Evolutionary conservation across 2,888 invertebrate species (phyloP).

Genomic region (Lasioglossum morio): DNA sequence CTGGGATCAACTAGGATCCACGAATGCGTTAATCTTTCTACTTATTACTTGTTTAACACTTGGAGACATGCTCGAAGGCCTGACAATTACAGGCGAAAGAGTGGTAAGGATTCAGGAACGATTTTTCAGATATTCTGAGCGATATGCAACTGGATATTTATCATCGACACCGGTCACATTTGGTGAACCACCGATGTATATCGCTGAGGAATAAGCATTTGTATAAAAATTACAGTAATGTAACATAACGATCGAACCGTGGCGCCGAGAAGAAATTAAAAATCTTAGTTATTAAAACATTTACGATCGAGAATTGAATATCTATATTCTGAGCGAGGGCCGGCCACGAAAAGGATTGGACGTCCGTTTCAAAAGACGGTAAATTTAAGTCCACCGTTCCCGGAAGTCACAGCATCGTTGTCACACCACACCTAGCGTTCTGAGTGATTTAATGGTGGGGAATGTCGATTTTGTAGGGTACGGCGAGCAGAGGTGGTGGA

Average conservation of each 20-base stretch:
- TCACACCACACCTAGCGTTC: conserved; percentile 43
- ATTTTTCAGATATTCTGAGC: not conserved
- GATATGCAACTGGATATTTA: too few relatives aligned
- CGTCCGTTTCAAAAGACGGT: not conserved
- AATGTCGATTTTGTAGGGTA: conserved; percentile 63
- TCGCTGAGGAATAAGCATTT: too few relatives aligned
- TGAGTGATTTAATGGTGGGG: conserved; percentile 54
- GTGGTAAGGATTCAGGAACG: not conserved
- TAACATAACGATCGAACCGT: too few relatives aligned
- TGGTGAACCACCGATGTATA: too few relatives aligned
- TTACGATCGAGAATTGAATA: too few relatives aligned
- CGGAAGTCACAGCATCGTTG: conserved; percentile 53
- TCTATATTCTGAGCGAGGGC: not conserved
- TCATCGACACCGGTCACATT: too few relatives aligned
- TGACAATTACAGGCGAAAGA: not conserved
- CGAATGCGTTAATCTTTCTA: not conserved
- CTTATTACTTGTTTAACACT: not conserved
- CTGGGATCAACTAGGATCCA: not conserved
- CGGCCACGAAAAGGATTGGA: not conserved
- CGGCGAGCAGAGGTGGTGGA: conserved; percentile 49
- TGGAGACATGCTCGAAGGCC: not conserved
- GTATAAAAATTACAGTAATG: too few relatives aligned
- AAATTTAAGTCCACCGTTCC: conserved; percentile 11
- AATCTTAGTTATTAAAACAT: too few relatives aligned
- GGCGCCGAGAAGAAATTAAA: too few relatives aligned